phyloP scores from a whole-genome alignment of 2,888 invertebrate genomes.

The Sturmia bella region DNA sequence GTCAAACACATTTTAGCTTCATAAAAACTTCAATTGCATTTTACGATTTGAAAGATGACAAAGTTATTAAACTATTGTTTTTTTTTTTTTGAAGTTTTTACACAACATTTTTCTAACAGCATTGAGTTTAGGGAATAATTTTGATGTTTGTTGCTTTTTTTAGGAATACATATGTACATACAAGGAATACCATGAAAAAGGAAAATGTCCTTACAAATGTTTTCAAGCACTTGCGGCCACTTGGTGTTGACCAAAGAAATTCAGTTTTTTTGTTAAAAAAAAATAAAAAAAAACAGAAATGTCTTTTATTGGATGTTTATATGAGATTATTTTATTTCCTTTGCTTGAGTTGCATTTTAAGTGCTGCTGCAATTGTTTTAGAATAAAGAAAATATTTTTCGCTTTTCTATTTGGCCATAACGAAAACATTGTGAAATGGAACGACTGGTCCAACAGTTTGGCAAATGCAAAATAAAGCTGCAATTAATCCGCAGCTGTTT shows the following conservation, averaged over 20 bases:
- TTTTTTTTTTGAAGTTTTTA: neutral
- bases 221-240: slow-evolving; percentile 42
- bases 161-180: neutral
- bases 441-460: neutral
- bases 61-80: slow-evolving; percentile 42
- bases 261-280: slow-evolving; percentile 1
- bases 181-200: slow-evolving; percentile 20
- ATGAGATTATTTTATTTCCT: slow-evolving; percentile 77
- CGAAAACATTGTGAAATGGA: neutral
- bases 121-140: slow-evolving; percentile 33
- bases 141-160: neutral
- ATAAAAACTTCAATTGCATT: slow-evolving; percentile 56
- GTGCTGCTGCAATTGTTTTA: slow-evolving; percentile 72
- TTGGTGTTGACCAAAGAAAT: slow-evolving; percentile 45
- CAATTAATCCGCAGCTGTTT: too few species aligned
- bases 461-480: neutral
- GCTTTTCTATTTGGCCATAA: too few species aligned
- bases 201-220: slow-evolving; percentile 62
- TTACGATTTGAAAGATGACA: slow-evolving; percentile 37
- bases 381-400: slow-evolving; percentile 40
- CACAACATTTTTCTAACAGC: slow-evolving; percentile 17
- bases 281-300: too few species aligned
- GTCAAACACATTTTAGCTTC: slow-evolving; percentile 37
- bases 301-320: slow-evolving; percentile 48
- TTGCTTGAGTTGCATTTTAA: slow-evolving; percentile 78